Base-by-base conservation (phyloP, 2,113 vertebrate genomes). In the Numida meleagris region DNA sequence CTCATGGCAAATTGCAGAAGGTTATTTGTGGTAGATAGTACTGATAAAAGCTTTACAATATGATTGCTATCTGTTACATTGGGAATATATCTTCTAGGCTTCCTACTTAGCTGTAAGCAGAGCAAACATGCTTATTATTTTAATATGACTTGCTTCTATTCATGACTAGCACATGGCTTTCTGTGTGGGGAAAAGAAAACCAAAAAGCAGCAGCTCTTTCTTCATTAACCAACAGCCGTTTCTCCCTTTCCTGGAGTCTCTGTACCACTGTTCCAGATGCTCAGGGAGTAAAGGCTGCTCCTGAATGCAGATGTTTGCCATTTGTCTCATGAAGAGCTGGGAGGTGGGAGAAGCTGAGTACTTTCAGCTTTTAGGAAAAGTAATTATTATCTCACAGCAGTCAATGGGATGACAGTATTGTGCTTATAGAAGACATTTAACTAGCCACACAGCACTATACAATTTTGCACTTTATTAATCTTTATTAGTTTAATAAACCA, bases 401-500 rank as follows among this genome's bases (percentile, higher is more conserved):
- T 84, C 53, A 16, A 50, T 38, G 81, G 79, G 29, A 33, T 78
- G 55, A 94, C 86, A 90, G 29, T 42, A 63, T 81, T 31, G 34
- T 48, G 43, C 16, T 90, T 81, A 86, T 34, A 80, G 77, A 70
- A 91, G 88, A 82, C 16, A 53, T 92, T 95, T 96, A 91, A 38
- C 71, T 66, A 66, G 55, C 67, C 33, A 53, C 87, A 50, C 27
- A 89, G n/a, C 33, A 72, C 95, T 91, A 57, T 66, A 58, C 21
- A 53, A 33, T 79, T 86, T 86, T 96, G 42, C 84, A 85, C 55
- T 89, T 96, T 86, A 85, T 82, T 91, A 94, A 87, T 94, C 77
- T 82, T 89, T 87, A 77, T 95, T 93, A 82, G 76, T 92, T 93
- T 93, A 94, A 90, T 94, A 95, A 75, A 59, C 51, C n/a, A 62